These are phyloP conservation scores for Dendrocincla fuliginosa DNA, from an alignment of 2,797 vertebrate species.

Conservation along the genomic window DNA sequence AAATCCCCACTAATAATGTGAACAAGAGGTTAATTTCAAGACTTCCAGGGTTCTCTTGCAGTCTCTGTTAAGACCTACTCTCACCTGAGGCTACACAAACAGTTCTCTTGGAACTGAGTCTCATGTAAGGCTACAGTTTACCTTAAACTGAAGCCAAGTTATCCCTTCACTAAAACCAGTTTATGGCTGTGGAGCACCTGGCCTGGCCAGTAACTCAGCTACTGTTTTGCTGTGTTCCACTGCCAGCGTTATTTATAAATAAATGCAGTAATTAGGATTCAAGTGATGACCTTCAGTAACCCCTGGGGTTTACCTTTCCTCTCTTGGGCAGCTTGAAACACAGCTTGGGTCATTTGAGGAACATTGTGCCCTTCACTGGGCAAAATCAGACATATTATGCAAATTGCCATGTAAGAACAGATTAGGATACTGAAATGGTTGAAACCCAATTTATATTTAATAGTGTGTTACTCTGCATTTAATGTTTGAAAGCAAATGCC, in stretches of 20 bases:
- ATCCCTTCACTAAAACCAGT: background rate
- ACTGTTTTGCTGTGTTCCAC: accelerated
- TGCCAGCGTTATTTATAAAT: background rate
- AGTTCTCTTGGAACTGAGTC: background rate
- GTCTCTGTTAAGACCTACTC: background rate
- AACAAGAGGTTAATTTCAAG: background rate
- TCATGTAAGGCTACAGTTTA: background rate
- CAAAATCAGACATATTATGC: background rate
- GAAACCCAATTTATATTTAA: background rate
- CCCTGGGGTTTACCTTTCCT: background rate
- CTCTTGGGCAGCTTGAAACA: background rate
- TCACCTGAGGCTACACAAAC: background rate
- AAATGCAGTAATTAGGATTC: background rate
- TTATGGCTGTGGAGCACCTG: background rate
- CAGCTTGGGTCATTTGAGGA: background rate
- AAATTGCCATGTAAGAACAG: background rate
- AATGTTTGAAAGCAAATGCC: background rate
- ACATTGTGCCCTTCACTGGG: background rate
- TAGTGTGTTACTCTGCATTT: background rate
- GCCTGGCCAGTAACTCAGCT: accelerated
- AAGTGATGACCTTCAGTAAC: background rate
- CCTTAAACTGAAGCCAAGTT: background rate
- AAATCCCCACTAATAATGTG: background rate
- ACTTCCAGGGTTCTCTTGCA: background rate
- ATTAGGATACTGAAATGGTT: background rate